Percentiles rank a stretch among this genome's conserved stretches.
These are phyloP conservation scores for Kryptopterus vitreolus DNA, from an alignment of 2,797 vertebrate species.

Conservation along the genomic window DNA sequence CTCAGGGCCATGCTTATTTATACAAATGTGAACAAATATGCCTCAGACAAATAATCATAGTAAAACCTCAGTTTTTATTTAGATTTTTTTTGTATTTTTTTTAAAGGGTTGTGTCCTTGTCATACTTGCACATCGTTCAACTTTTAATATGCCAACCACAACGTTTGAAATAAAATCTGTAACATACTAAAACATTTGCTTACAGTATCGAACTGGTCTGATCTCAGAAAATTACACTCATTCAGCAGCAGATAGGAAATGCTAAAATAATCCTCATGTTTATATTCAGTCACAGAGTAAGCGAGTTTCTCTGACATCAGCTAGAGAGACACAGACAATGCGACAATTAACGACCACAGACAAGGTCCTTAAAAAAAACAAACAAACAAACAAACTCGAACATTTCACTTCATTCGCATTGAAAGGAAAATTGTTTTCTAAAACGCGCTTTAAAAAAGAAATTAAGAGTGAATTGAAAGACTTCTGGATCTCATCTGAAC, in stretches of 20 bases:
- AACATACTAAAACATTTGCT: constrained; percentile 23
- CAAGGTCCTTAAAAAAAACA: background rate
- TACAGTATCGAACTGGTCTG: constrained; percentile 10
- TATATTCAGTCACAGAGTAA: constrained; percentile 25
- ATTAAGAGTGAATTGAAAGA: background rate
- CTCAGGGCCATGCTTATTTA: constrained; percentile 14
- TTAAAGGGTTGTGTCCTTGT: constrained; percentile 29
- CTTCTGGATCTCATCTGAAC: background rate
- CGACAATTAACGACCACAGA: too few relatives aligned
- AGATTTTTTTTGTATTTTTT: constrained; percentile 23
- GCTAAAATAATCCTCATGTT: constrained; percentile 28
- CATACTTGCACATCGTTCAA: constrained; percentile 18
- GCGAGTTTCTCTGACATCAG: constrained; percentile 21
- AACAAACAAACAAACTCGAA: background rate
- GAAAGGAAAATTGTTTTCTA: background rate
- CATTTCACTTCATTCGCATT: background rate
- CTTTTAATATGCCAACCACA: constrained; percentile 11
- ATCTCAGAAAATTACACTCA: constrained; percentile 14
- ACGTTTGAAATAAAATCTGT: constrained; percentile 28
- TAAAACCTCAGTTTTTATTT: constrained; percentile 44
- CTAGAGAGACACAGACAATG: background rate
- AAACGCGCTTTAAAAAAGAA: too few relatives aligned
- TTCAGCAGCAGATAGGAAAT: constrained; percentile 26
- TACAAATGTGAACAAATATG: constrained; percentile 21
- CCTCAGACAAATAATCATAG: background rate